Percentiles rank a stretch among this genome's conserved stretches.
These are phyloP conservation scores for Tanytarsus gracilentus DNA, from an alignment of 2,888 invertebrate species.

Conservation along the genomic window DNA sequence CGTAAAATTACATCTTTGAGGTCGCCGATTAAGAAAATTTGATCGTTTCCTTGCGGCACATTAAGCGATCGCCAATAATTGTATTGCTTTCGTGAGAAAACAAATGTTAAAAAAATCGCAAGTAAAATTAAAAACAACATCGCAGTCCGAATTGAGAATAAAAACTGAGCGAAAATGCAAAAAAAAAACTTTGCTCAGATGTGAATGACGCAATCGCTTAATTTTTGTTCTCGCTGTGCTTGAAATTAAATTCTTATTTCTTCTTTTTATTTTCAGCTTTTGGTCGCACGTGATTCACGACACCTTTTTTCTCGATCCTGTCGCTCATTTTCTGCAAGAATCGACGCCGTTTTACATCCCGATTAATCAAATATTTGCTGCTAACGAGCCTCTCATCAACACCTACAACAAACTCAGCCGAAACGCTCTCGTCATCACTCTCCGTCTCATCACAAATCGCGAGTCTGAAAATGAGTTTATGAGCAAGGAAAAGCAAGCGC, in stretches of 20 bases:
- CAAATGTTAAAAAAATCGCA: too few species aligned
- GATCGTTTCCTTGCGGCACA: background rate
- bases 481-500: constrained; percentile 54
- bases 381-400: constrained; percentile 44
- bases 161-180: too few species aligned
- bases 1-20: constrained; percentile 47
- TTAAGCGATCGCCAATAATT: background rate
- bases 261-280: constrained; percentile 46
- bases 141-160: too few species aligned
- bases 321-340: constrained; percentile 65
- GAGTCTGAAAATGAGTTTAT: constrained; percentile 66
- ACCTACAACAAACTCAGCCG: constrained; percentile 53
- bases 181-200: too few species aligned
- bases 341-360: constrained; percentile 60
- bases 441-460: constrained; percentile 68
- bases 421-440: constrained; percentile 59
- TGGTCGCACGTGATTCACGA: constrained; percentile 65
- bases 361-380: constrained; percentile 42
- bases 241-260: too few species aligned
- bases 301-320: constrained; percentile 50
- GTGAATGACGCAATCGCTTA: too few species aligned
- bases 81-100: background rate
- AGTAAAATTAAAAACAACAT: too few species aligned
- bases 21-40: constrained; percentile 50
- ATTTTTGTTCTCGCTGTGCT: too few species aligned